phyloP scores from a whole-genome alignment of 2,888 invertebrate species.

The Philaethria dido region DNA sequence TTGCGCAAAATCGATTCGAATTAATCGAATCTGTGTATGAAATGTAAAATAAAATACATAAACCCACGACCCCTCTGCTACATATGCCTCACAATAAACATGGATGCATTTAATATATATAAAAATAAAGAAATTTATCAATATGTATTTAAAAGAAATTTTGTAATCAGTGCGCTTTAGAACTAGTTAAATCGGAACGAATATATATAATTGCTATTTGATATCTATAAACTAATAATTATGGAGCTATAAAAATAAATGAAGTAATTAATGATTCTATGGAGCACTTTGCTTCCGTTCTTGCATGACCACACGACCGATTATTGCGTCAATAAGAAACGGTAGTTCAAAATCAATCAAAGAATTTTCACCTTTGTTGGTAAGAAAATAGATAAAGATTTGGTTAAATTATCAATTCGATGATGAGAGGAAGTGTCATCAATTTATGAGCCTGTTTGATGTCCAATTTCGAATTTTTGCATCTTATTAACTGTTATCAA shows the following conservation, averaged over 20 bases:
- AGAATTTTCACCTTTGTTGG: constrained; percentile 3
- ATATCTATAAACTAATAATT: constrained; percentile 23
- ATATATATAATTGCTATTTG: constrained; percentile 20
- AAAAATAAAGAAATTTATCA: neutral
- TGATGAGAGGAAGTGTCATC: constrained; percentile 19
- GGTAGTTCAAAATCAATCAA: neutral
- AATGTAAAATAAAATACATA: too few species aligned
- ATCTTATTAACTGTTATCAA: constrained; percentile 20
- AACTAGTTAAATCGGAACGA: neutral
- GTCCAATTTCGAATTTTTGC: constrained; percentile 11
- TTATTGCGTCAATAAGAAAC: constrained; percentile 19
- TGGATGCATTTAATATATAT: neutral
- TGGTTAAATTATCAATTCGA: neutral
- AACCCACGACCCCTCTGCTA: too few species aligned
- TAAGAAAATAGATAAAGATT: constrained; percentile 13
- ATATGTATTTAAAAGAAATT: neutral
- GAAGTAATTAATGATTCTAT: constrained; percentile 22
- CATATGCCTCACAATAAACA: neutral
- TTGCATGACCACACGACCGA: constrained; percentile 13
- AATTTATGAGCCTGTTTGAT: constrained; percentile 8
- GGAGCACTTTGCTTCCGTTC: constrained; percentile 24
- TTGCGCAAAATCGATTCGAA: too few species aligned
- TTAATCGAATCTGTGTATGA: too few species aligned
- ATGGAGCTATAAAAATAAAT: constrained; percentile 24
- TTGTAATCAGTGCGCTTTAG: constrained; percentile 4